These are phyloP conservation scores for Coleophora deauratella DNA, from an alignment of 2,888 invertebrate species.

Conservation along the genomic window DNA sequence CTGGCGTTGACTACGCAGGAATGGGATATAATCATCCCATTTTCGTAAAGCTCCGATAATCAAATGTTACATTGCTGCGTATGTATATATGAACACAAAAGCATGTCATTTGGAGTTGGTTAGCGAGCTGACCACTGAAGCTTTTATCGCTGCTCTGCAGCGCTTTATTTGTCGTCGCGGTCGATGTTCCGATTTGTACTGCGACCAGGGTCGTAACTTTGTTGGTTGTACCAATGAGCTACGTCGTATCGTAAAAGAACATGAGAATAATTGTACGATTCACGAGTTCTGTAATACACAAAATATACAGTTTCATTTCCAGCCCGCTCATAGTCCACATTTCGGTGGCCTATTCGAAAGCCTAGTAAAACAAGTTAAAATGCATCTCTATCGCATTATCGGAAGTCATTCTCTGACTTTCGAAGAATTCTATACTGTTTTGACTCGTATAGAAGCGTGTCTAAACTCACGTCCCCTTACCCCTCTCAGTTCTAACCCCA, in stretches of 20 bases:
- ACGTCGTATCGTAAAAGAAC: slow-evolving; percentile 9
- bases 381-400: not conserved
- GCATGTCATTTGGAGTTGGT: slow-evolving; percentile 13
- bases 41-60: too few species aligned
- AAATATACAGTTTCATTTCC: not conserved
- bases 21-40: too few species aligned
- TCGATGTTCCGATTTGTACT: slow-evolving; percentile 12
- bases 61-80: not conserved
- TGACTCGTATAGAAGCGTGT: not conserved
- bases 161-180: slow-evolving; percentile 11
- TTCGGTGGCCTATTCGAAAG: not conserved
- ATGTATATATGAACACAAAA: slow-evolving; percentile 13
- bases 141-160: slow-evolving; percentile 10
- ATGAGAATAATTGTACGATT: slow-evolving; percentile 1
- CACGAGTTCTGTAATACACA: not conserved
- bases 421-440: not conserved
- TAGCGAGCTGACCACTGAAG: slow-evolving; percentile 6
- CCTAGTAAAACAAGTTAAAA: not conserved
- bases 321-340: not conserved
- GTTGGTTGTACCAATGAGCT: slow-evolving; percentile 15
- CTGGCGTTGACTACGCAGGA: too few species aligned
- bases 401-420: not conserved
- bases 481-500: not conserved
- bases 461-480: not conserved
- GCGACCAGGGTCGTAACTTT: slow-evolving; percentile 15